These are phyloP conservation scores for Bembecia ichneumoniformis DNA, from an alignment of 2,888 invertebrate species.

Conservation along the genomic window DNA sequence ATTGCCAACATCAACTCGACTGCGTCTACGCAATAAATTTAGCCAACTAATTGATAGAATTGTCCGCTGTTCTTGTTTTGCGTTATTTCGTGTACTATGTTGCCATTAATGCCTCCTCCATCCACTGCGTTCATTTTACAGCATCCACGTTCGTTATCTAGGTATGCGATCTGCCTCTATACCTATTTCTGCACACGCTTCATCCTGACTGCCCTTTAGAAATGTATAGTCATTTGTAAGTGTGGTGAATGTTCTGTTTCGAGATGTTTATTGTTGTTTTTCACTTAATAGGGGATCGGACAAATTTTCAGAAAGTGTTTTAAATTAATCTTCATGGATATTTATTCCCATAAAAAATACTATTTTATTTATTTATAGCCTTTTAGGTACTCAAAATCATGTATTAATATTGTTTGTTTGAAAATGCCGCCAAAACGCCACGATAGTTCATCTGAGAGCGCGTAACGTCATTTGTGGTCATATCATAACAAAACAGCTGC, in stretches of 20 bases:
- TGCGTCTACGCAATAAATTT: constrained; percentile 17
- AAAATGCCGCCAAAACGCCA: too few relatives aligned
- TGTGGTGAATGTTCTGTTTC: not conserved
- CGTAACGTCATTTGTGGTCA: too few relatives aligned
- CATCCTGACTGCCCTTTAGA: constrained; percentile 20
- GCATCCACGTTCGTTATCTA: constrained; percentile 31
- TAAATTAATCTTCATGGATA: too few relatives aligned
- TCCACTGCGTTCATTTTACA: constrained; percentile 31
- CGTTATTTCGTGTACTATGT: not conserved
- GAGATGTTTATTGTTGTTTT: too few relatives aligned
- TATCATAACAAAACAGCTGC: too few relatives aligned
- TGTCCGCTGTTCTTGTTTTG: constrained; percentile 7
- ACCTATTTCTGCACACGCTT: constrained; percentile 38
- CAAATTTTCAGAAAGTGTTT: too few relatives aligned
- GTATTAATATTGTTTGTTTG: too few relatives aligned
- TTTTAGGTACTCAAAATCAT: too few relatives aligned
- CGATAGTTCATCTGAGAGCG: too few relatives aligned
- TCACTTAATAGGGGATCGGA: too few relatives aligned
- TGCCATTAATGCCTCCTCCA: constrained; percentile 22
- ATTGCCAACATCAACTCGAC: not conserved
- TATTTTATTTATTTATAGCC: too few relatives aligned
- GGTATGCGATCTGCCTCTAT: constrained; percentile 40
- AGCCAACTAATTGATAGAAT: not conserved
- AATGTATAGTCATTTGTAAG: constrained; percentile 1
- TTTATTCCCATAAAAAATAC: too few relatives aligned